Evolutionary conservation across 2,797 vertebrate genomes (phyloP), one percentile per base, ranked within the genome.

Genomic region (Schizothorax lantsangensis): DNA sequence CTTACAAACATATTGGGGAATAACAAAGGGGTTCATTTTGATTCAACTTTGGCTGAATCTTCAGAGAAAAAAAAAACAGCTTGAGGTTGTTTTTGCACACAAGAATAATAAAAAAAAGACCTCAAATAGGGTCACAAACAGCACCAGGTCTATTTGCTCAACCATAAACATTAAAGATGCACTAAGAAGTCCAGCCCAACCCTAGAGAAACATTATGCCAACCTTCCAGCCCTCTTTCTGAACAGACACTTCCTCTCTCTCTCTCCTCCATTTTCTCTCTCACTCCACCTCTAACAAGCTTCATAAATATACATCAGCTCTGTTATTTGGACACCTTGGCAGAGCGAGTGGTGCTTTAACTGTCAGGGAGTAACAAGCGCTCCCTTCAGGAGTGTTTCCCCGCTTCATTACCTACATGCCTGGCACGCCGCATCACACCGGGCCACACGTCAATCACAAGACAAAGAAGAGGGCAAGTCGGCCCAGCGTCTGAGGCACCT

Each of bases 241-340:
- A 66, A 69, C 77, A 64, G 68, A 43, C 69, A 12, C 36, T 64
- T 81, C 19, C 79, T 36, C 23, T 23, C 17, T 57, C 77, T 9
- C 75, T 66, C 54, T 5, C 78, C 57, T 69, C 45, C 66, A 64
- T 74, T 71, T 40, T 85, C 85, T 74, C 82, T 33, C 54, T 81
- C 30, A 33, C 86, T 66, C 80, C 15, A 66, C 68, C 89, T 85
- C 85, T 90, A 90, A 90, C 89, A 90, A 90, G 89, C 88, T 90
- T 90, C 88, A 90, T 90, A 89, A 90, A 90, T 89, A 90, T 90
- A 90, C 89, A 90, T 89, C 86, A 86, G 89, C 84, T 88, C 73
- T 77, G 71, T 74, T 86, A 81, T 86, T 77, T 84, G 86, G 89
- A 88, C 86, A 88, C 86, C 62, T 81, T 87, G 89, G 89, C 88